Evolutionary conservation across 2,888 invertebrate species (phyloP).

Genomic region (Sinodicranocentrus sp.): DNA sequence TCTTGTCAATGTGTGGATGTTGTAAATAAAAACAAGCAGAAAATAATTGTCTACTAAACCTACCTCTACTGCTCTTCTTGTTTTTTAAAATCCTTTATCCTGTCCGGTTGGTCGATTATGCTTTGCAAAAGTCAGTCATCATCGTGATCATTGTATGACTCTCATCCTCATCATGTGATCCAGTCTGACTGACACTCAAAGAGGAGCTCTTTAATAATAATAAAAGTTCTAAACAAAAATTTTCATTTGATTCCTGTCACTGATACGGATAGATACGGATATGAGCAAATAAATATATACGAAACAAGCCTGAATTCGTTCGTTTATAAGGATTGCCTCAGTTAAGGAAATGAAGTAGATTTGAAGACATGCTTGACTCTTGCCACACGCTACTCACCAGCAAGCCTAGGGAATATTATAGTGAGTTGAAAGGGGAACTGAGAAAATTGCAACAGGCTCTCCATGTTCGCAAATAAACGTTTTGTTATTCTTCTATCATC

Average conservation of each 20-base stretch:
- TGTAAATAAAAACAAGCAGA: slow-evolving; percentile 38
- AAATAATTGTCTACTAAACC: slow-evolving; percentile 59
- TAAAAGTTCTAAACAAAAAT: slow-evolving; percentile 41
- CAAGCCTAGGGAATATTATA: not conserved
- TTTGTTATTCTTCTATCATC: slow-evolving; percentile 31
- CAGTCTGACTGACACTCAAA: slow-evolving; percentile 46
- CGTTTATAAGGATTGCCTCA: too few relatives aligned
- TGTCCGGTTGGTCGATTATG: slow-evolving; percentile 29
- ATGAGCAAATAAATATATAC: slow-evolving; percentile 62
- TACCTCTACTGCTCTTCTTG: slow-evolving; percentile 10
- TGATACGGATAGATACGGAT: slow-evolving; percentile 65
- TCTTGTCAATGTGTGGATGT: slow-evolving; percentile 35
- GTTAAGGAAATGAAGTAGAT: not conserved
- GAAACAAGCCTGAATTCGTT: too few relatives aligned
- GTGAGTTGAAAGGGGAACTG: not conserved
- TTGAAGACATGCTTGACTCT: not conserved
- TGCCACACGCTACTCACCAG: not conserved
- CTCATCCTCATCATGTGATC: slow-evolving; percentile 54
- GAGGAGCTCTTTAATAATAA: slow-evolving; percentile 50
- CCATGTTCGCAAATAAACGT: slow-evolving; percentile 35
- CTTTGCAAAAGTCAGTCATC: slow-evolving; percentile 51
- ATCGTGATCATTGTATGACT: slow-evolving; percentile 36
- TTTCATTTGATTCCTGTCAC: slow-evolving; percentile 69
- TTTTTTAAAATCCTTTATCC: not conserved
- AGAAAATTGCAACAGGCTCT: slow-evolving; percentile 18